These are phyloP conservation scores for Lateolabrax maculatus DNA, from an alignment of 2,797 vertebrate species.

Conservation along the genomic window DNA sequence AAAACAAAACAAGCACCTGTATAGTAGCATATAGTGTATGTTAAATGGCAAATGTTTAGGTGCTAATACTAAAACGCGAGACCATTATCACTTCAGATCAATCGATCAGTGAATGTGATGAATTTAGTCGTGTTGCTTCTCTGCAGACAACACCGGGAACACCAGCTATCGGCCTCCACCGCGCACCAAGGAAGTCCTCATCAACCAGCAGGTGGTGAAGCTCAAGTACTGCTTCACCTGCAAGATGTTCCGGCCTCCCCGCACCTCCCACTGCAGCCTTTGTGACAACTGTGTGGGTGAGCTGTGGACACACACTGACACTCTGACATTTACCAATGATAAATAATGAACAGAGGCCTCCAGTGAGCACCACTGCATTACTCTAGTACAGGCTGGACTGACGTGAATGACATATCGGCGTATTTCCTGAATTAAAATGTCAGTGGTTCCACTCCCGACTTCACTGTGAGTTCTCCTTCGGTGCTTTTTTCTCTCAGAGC, in stretches of 20 bases:
- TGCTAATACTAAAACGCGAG: not conserved
- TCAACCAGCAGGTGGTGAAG: constrained; percentile 95
- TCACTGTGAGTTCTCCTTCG: not conserved
- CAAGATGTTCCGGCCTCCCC: constrained; percentile 95
- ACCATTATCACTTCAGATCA: no score
- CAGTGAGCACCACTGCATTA: not conserved
- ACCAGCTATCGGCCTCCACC: constrained; percentile 91
- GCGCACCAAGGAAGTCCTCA: constrained; percentile 93
- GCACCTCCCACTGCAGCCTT: constrained; percentile 96
- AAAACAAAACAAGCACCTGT: not conserved
- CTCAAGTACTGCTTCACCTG: constrained; percentile 98
- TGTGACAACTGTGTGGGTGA: constrained; percentile 98
- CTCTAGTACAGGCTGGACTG: not conserved
- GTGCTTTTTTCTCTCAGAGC: constrained; percentile 82
- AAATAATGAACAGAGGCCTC: constrained; percentile 49
- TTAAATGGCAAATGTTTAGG: not conserved
- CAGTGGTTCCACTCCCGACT: not conserved
- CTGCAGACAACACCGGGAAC: constrained; percentile 88
- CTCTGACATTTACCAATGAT: constrained; percentile 49
- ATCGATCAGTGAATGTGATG: not conserved
- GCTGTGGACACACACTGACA: constrained; percentile 49
- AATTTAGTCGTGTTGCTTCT: not conserved
- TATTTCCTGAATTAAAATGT: not conserved
- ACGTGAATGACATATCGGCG: not conserved
- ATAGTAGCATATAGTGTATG: not conserved